These are phyloP conservation scores for Caenorhabditis japonica DNA, from an alignment of 2,888 invertebrate species.

Conservation along the genomic window DNA sequence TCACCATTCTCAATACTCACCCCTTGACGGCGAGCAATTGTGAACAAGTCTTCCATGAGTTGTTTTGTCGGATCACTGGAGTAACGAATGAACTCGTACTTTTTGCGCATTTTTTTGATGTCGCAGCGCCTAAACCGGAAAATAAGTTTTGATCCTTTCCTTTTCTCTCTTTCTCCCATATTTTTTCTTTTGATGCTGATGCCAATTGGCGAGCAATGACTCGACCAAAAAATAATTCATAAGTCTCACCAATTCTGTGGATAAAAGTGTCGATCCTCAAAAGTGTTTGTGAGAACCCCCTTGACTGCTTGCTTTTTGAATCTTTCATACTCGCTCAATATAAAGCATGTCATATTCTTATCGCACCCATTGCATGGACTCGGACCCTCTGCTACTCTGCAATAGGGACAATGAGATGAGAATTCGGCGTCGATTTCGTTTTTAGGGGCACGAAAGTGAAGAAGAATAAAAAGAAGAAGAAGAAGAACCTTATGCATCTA, in stretches of 20 bases:
- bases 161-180: slow-evolving; percentile 2
- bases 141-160: background rate
- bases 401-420: slow-evolving; percentile 41
- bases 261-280: slow-evolving; percentile 73
- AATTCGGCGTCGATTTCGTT: background rate
- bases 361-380: slow-evolving; percentile 72
- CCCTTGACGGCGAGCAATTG: slow-evolving; percentile 51
- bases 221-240: slow-evolving; percentile 40
- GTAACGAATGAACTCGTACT: slow-evolving; percentile 62
- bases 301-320: slow-evolving; percentile 58
- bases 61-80: slow-evolving; percentile 58
- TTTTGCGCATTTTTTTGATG: slow-evolving; percentile 49
- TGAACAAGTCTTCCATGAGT: slow-evolving; percentile 55
- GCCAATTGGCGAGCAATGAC: background rate
- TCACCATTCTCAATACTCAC: slow-evolving; percentile 46
- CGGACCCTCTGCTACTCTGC: slow-evolving; percentile 54
- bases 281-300: slow-evolving; percentile 54
- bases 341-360: slow-evolving; percentile 73
- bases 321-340: slow-evolving; percentile 67
- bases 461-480: background rate
- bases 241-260: slow-evolving; percentile 72
- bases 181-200: background rate
- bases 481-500: slow-evolving; percentile 69
- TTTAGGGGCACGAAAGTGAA: background rate
- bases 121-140: slow-evolving; percentile 68